Evolutionary conservation across 2,113 vertebrate species (phyloP).

Genomic region (Gymnobelideus leadbeateri): DNA sequence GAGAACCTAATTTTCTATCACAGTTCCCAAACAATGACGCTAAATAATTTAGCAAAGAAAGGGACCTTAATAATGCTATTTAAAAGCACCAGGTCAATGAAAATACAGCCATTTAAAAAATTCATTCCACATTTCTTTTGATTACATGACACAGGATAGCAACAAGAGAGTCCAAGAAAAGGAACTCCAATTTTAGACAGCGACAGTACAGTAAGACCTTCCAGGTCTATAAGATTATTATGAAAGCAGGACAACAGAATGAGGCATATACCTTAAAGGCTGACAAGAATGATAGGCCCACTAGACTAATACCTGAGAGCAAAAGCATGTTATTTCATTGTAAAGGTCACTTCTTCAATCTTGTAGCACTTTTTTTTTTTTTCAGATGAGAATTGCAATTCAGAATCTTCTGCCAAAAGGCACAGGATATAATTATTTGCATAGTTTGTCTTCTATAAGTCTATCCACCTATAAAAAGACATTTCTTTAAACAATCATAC

Average conservation of each 20-base stretch:
- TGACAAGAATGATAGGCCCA: constrained; percentile 67
- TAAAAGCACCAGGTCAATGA: constrained; percentile 24
- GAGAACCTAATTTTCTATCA: not conserved
- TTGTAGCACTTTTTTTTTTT: constrained; percentile 20
- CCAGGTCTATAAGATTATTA: constrained; percentile 69
- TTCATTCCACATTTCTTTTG: constrained; percentile 39
- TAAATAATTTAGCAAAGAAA: constrained; percentile 4
- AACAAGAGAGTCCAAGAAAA: not conserved
- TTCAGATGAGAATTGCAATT: constrained; percentile 69
- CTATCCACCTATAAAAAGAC: not conserved
- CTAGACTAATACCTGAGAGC: constrained; percentile 68
- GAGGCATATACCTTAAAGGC: constrained; percentile 56
- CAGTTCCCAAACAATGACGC: constrained; percentile 3
- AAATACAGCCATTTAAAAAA: constrained; percentile 51
- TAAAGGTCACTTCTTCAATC: constrained; percentile 77
- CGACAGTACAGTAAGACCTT: constrained; percentile 43
- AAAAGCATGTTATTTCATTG: constrained; percentile 61
- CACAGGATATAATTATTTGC: constrained; percentile 31
- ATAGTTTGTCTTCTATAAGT: constrained; percentile 28
- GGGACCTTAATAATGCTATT: not conserved
- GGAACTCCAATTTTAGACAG: constrained; percentile 45
- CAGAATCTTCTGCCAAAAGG: constrained; percentile 60
- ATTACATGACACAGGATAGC: not conserved
- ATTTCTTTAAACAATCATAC: not conserved
- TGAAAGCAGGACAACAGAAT: constrained; percentile 48